Conservation (phyloP, 2,113 vertebrate species). For the Circaetus cinerascens region DNA sequence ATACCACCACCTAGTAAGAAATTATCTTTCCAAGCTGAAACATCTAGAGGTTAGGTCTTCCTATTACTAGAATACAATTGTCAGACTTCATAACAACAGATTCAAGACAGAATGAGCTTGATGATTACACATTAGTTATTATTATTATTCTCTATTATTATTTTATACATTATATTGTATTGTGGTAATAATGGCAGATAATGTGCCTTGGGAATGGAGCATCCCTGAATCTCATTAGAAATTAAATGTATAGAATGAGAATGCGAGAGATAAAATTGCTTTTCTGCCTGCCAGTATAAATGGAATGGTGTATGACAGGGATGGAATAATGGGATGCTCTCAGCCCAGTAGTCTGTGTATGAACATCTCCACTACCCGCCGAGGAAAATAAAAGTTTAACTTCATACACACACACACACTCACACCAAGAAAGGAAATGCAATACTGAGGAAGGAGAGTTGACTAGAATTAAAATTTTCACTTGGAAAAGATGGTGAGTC, state of each 20-base stretch:
- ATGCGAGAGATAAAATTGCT: slow-evolving; percentile 24
- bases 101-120: background rate
- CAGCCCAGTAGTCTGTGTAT: background rate
- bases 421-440: background rate
- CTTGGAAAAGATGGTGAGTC: background rate
- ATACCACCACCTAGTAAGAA: background rate
- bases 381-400: background rate
- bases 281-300: slow-evolving; percentile 27
- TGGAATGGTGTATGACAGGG: background rate
- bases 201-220: slow-evolving; percentile 26
- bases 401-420: background rate
- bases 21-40: background rate
- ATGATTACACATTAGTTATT: slow-evolving; percentile 39
- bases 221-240: slow-evolving; percentile 49
- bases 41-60: background rate
- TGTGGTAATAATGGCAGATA: slow-evolving; percentile 23
- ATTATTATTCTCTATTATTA: slow-evolving; percentile 9
- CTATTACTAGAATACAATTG: background rate
- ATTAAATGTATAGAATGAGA: slow-evolving; percentile 43
- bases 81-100: background rate
- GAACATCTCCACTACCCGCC: background rate
- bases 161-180: slow-evolving; percentile 20
- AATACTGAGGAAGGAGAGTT: background rate
- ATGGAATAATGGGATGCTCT: slow-evolving; percentile 25
- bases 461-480: slow-evolving; percentile 20